Evolutionary conservation across 2,888 invertebrate species (phyloP).

Genomic region (Erebia aethiops): DNA sequence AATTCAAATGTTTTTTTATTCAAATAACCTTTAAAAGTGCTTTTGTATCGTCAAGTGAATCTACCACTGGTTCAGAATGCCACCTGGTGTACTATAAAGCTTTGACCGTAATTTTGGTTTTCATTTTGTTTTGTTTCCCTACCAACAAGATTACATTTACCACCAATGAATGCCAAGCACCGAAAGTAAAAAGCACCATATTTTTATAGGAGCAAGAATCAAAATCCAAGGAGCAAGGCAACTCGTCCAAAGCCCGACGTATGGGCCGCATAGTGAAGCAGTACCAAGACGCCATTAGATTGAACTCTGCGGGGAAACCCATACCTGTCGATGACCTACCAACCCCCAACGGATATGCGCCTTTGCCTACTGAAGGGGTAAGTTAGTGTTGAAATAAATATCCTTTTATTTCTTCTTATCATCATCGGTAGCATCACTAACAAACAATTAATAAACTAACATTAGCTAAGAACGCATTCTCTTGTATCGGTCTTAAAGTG

Average conservation of each 20-base stretch:
- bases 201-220: constrained; percentile 84
- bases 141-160: no score
- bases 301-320: constrained; percentile 89
- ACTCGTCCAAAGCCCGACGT: constrained; percentile 92
- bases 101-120: no score
- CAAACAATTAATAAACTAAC: no score
- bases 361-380: constrained; percentile 76
- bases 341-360: constrained; percentile 91
- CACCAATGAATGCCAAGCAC: no score
- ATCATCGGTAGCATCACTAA: not conserved
- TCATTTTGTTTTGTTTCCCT: no score
- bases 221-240: constrained; percentile 90
- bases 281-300: constrained; percentile 93
- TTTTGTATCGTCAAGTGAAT: no score
- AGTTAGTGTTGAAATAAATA: constrained; percentile 30
- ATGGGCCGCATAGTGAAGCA: constrained; percentile 97
- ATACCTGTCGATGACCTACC: constrained; percentile 91
- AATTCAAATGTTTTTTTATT: no score
- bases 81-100: no score
- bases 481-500: no score
- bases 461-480: no score
- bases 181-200: not conserved
- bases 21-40: no score
- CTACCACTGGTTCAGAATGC: no score
- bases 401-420: not conserved